Conservation (phyloP, 2,888 invertebrate genomes). For the Pimpla rufipes region DNA sequence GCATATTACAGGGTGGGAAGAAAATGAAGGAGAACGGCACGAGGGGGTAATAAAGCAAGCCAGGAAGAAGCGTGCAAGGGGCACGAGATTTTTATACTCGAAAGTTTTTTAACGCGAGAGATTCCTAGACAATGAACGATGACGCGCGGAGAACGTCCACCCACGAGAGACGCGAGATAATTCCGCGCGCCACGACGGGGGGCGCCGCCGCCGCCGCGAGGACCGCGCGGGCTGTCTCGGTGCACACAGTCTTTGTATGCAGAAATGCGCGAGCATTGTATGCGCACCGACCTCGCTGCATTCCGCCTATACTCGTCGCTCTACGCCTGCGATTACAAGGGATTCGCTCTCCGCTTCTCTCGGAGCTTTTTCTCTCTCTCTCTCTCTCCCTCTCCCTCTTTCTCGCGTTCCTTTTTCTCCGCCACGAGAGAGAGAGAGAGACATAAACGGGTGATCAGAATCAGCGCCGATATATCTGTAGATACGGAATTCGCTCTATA, state of each 20-base stretch:
- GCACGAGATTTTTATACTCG: background rate
- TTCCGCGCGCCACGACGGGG: conserved; percentile 63
- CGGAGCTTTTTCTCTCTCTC: conserved; percentile 34
- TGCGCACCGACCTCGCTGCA: conserved; percentile 61
- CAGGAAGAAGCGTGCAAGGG: too few species aligned
- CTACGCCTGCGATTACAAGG: conserved; percentile 60
- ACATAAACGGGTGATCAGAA: conserved; percentile 46
- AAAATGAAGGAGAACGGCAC: too few species aligned
- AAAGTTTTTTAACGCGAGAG: background rate
- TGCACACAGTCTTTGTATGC: conserved; percentile 70
- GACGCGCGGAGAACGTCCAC: conserved; percentile 69
- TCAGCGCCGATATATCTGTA: conserved; percentile 16
- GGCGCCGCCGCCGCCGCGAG: conserved; percentile 21
- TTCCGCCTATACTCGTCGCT: conserved; percentile 60
- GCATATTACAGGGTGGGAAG: too few species aligned
- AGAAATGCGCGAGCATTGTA: conserved; percentile 71
- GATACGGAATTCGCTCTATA: conserved; percentile 18
- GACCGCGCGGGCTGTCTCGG: conserved; percentile 9
- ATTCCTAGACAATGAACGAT: conserved; percentile 68
- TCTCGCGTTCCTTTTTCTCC: conserved; percentile 33
- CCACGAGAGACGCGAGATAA: conserved; percentile 69
- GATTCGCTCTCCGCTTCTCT: conserved; percentile 29
- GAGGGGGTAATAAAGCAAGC: too few species aligned
- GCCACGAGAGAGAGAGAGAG: conserved; percentile 24
- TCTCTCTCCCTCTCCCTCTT: conserved; percentile 4